Base-by-base conservation (phyloP, 2,797 vertebrate genomes). In the Rhodeus uyekii region DNA sequence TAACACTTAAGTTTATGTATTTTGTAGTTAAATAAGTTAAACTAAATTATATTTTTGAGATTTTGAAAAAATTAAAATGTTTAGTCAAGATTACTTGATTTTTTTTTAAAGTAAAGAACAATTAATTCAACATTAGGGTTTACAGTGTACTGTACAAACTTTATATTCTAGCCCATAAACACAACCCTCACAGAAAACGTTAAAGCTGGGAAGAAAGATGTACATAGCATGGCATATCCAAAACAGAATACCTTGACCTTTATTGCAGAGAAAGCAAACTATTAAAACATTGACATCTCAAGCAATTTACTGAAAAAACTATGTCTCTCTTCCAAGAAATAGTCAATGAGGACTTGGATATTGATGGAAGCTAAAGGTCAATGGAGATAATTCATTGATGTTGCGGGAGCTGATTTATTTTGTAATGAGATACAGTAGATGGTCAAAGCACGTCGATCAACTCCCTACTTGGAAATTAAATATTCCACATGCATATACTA, bases 351-450 rank as follows among this genome's bases (percentile, higher is more conserved):
- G 55, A 58, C 32, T 46, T 71, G 27, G 12, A 74, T 74, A 81
- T 81, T 14, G 69, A 64, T 74, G 44, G 24, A 64, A 64, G 69
- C 12, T 61, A 74, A 81, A 81, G 58, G 79, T 63, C 79, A 64
- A 3, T 13, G 4, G 32, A 29, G 58, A 24, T 77, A 77, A 81
- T 63, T 14, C 42, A 73, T 72, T 27, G 39, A 73, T 50, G 68
- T 63, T 46, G 8, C 39, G 24, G 8, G 38, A 39, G 27, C 22
- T 61, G 38, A 71, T 60, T 60, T 80, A 39, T 72, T 2, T 36
- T 61, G 39, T 16, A 5, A 46, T 61, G 22, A 61, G 39, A 80
- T 18, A 8, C 14, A 18, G 8, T 58, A 74, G 34, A 74, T 38
- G 34, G 16, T 32, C 34, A 38, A 58, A 55, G 14, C 34, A 27